Percentiles rank a stretch among this genome's conserved stretches.
These are phyloP conservation scores for Hippocampus comes DNA, from an alignment of 2,113 vertebrate species.

Conservation along the genomic window DNA sequence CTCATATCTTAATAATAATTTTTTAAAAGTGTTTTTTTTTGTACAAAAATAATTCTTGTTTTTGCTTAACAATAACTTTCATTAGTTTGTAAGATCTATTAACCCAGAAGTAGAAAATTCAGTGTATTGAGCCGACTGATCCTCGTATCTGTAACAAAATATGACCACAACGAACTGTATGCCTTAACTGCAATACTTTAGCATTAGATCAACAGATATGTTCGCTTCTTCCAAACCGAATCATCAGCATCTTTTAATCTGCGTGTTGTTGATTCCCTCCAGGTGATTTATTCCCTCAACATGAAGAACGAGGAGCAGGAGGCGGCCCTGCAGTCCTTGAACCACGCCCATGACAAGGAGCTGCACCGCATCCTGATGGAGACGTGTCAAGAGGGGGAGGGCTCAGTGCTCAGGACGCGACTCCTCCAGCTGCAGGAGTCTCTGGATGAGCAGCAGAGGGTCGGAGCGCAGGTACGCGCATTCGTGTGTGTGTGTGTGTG, in stretches of 20 bases:
- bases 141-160: too few relatives aligned
- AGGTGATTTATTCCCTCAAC: conserved; percentile 96
- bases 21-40: too few relatives aligned
- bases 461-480: conserved; percentile 74
- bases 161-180: background rate
- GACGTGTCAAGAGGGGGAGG: conserved; percentile 75
- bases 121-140: too few relatives aligned
- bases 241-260: background rate
- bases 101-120: too few relatives aligned
- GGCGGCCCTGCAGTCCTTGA: conserved; percentile 77
- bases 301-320: conserved; percentile 91
- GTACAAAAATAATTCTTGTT: too few relatives aligned
- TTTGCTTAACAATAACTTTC: background rate
- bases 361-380: conserved; percentile 80
- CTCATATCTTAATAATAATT: background rate
- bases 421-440: conserved; percentile 82
- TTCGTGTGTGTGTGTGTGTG: conserved; percentile 7
- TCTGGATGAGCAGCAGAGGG: conserved; percentile 81
- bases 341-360: conserved; percentile 81
- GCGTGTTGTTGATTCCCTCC: conserved; percentile 3
- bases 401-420: conserved; percentile 75
- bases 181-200: background rate
- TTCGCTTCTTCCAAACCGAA: background rate
- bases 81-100: background rate
- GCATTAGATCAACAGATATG: background rate